Evolutionary conservation across 1,140 invertebrate genomes (phyloP), one percentile per base, ranked within the genome.

Genomic region (Zelostemma sp.): DNA sequence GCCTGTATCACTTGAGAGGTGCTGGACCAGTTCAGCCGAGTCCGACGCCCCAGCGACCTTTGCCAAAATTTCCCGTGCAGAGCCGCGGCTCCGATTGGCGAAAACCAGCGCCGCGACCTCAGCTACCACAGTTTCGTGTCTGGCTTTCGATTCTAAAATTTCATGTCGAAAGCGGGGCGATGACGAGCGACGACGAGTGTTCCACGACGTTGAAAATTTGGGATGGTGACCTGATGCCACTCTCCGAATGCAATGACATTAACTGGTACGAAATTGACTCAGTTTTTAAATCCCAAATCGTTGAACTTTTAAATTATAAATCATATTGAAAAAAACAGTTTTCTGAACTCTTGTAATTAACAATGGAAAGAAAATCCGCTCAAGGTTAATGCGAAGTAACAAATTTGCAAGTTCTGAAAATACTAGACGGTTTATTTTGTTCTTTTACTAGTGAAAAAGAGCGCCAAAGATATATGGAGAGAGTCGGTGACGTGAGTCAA

Each of bases 111-210:
- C 85, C 84, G 60, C 87, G 84, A 75, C 90, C 85, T 40, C 80
- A 89, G 0, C 77, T 81, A 35, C 88, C 90, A 0, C 87, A 92
- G 57, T 95, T 93, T 75, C 88, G 91, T 61, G 92, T 96, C 0
- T 96, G 94, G 94, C 87, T 96, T 59, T 94, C 94, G 0, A 91
- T 96, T 46, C 86, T 95, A 48, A 95, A 95, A 85, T 95, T 95
- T 81, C 92, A 95, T 83, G 91, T 93, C 69, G 88, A 63, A 77
- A 85, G 76, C 72, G 87, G 69, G 85, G 87, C 56, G 80, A 90
- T 81, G 6, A 71, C 68, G 47, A 76, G 71, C 47, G 90, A 91
- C 74, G 91, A 93, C 76, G 90, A 92, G 62, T 95, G 92, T 75
- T 90, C 92, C 1, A 93, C 92, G 66, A 89, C 91, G 70, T 85